Conservation (phyloP, 2,113 vertebrate genomes). For the Sapajus apella region DNA sequence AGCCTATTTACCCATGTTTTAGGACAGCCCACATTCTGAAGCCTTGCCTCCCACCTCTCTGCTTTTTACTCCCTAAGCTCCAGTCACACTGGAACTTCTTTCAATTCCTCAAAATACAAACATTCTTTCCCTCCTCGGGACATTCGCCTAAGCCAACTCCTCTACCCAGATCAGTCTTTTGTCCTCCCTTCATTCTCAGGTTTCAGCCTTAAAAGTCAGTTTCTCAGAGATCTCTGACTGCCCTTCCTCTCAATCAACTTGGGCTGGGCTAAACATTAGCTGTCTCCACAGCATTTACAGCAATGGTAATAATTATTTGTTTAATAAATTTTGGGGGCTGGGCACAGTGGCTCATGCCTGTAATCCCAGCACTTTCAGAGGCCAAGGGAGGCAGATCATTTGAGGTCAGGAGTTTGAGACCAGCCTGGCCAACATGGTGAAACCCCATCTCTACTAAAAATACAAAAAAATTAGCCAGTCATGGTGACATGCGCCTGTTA, state of each 20-base stretch:
- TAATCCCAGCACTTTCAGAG: too few relatives aligned
- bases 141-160: background rate
- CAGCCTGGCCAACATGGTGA: too few relatives aligned
- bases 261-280: background rate
- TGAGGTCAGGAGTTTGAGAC: too few relatives aligned
- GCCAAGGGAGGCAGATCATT: too few relatives aligned
- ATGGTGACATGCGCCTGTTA: too few relatives aligned
- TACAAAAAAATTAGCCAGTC: too few relatives aligned
- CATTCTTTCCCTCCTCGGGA: background rate
- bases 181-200: background rate
- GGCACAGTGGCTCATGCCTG: too few relatives aligned
- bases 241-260: background rate
- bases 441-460: too few relatives aligned
- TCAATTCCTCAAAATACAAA: background rate
- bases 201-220: slow-evolving; percentile 27
- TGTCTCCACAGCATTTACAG: background rate
- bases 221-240: background rate
- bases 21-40: background rate
- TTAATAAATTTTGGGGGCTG: background rate
- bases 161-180: background rate
- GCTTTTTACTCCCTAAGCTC: background rate
- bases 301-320: background rate
- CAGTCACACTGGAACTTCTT: background rate
- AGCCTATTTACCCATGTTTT: background rate
- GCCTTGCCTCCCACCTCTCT: background rate